Conservation (phyloP, 92 coral and sea anemone genomes). For the Scolanthus callimorphus region DNA sequence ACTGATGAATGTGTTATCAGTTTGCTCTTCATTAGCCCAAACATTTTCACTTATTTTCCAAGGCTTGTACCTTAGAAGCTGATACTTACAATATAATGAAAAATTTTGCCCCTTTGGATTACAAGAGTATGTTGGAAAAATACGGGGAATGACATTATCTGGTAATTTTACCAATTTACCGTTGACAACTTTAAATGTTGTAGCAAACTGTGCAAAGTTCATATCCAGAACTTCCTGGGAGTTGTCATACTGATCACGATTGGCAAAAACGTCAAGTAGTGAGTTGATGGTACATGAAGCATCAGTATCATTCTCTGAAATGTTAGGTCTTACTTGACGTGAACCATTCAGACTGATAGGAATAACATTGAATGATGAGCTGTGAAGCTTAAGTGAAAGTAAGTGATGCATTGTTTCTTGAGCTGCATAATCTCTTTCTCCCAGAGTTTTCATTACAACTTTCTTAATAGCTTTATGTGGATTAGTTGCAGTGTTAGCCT, state of each 20-base stretch:
- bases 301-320: not conserved
- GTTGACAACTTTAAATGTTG: slow-evolving; percentile 29
- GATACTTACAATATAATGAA: slow-evolving; percentile 43
- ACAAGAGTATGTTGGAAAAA: slow-evolving; percentile 42
- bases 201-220: slow-evolving; percentile 40
- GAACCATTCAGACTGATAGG: slow-evolving; percentile 66
- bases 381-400: slow-evolving; percentile 49
- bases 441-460: slow-evolving; percentile 50
- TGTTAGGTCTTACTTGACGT: slow-evolving; percentile 24
- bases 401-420: slow-evolving; percentile 64
- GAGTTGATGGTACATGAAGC: slow-evolving; percentile 29
- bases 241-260: slow-evolving; percentile 26
- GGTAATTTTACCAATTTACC: slow-evolving; percentile 12
- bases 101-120: slow-evolving; percentile 45
- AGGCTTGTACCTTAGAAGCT: slow-evolving; percentile 45
- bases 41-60: slow-evolving; percentile 31
- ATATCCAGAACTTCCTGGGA: slow-evolving; percentile 4
- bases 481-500: slow-evolving; percentile 12
- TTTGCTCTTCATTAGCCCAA: slow-evolving; percentile 30
- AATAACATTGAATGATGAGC: slow-evolving; percentile 55
- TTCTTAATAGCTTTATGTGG: slow-evolving; percentile 42
- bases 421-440: slow-evolving; percentile 57
- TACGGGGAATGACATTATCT: slow-evolving; percentile 30
- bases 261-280: slow-evolving; percentile 54
- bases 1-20: slow-evolving; percentile 17